phyloP scores from a whole-genome alignment of 2,888 invertebrate species.

The Lithophane semibrunnea region DNA sequence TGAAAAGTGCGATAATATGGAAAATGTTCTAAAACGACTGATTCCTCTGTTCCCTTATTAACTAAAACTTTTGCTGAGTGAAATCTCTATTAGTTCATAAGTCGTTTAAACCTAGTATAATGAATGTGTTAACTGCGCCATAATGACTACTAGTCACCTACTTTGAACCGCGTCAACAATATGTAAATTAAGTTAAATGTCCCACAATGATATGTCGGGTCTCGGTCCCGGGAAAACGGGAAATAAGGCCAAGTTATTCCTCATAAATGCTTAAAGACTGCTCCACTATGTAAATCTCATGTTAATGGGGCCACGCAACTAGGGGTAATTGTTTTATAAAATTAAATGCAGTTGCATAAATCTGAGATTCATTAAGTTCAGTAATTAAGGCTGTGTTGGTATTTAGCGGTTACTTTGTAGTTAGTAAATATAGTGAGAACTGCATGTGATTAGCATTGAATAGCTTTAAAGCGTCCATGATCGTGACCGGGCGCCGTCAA shows the following conservation, averaged over 20 bases:
- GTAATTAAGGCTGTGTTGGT: slow-evolving; percentile 2
- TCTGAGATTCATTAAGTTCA: slow-evolving; percentile 37
- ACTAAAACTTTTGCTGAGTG: not conserved
- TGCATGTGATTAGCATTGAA: not conserved
- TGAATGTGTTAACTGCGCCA: slow-evolving; percentile 24
- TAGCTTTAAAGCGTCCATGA: too few species aligned
- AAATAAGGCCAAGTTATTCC: slow-evolving; percentile 57
- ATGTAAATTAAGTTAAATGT: slow-evolving; percentile 70
- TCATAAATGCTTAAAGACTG: slow-evolving; percentile 64
- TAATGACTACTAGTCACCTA: slow-evolving; percentile 42
- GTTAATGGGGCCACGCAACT: slow-evolving; percentile 58
- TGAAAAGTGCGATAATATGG: not conserved
- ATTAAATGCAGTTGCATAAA: slow-evolving; percentile 50
- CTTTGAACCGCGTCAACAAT: slow-evolving; percentile 48
- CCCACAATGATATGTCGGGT: slow-evolving; percentile 67
- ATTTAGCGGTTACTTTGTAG: not conserved
- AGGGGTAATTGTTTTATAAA: slow-evolving; percentile 60
- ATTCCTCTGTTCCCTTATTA: not conserved
- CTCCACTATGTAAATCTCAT: slow-evolving; percentile 60
- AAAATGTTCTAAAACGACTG: too few species aligned
- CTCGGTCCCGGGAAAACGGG: slow-evolving; percentile 41
- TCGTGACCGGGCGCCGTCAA: too few species aligned
- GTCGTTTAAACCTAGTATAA: slow-evolving; percentile 17
- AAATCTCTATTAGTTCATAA: not conserved
- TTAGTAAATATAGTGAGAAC: not conserved